A percentile compares a stretch with the other conserved stretches of the same genome.
These are phyloP conservation scores for Microplitis mediator DNA, from an alignment of 1,140 invertebrate species.

Conservation along the genomic window DNA sequence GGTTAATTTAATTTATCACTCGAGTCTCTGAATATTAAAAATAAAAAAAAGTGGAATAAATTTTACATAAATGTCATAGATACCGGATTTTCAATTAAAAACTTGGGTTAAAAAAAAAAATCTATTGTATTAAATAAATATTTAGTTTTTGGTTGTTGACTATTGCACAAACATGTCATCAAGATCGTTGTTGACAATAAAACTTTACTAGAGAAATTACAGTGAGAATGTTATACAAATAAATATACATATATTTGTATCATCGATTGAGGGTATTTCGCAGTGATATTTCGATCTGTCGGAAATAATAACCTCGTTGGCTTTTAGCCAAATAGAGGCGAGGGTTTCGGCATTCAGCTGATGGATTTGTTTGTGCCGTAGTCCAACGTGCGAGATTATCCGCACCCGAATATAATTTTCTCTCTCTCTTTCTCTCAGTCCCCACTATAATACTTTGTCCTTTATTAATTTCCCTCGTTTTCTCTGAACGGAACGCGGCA, in stretches of 20 bases:
- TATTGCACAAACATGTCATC: too few relatives aligned
- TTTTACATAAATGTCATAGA: too few relatives aligned
- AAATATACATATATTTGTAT: not conserved
- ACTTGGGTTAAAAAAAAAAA: too few relatives aligned
- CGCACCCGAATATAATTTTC: slow-evolving; percentile 8
- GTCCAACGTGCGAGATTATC: slow-evolving; percentile 41
- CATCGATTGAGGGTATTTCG: not conserved
- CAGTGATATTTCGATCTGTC: slow-evolving; percentile 39
- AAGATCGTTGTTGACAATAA: too few relatives aligned
- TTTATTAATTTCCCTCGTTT: not conserved
- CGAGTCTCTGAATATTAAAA: too few relatives aligned
- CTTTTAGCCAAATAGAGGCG: slow-evolving; percentile 46
- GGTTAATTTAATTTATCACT: too few relatives aligned
- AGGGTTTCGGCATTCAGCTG: slow-evolving; percentile 34
- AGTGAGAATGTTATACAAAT: not conserved
- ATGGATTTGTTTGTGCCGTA: slow-evolving; percentile 46
- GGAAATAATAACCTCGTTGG: slow-evolving; percentile 49
- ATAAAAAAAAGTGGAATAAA: too few relatives aligned
- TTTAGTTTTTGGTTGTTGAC: too few relatives aligned
- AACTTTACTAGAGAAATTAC: not conserved
- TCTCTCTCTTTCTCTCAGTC: not conserved
- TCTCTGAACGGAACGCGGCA: not conserved
- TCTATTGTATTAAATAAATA: too few relatives aligned
- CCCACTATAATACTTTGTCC: not conserved
- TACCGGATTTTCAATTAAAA: too few relatives aligned